A percentile compares a stretch with the other conserved stretches of the same genome.
Conservation (phyloP, 2,113 vertebrate genomes). For the Silurus asotus region DNA sequence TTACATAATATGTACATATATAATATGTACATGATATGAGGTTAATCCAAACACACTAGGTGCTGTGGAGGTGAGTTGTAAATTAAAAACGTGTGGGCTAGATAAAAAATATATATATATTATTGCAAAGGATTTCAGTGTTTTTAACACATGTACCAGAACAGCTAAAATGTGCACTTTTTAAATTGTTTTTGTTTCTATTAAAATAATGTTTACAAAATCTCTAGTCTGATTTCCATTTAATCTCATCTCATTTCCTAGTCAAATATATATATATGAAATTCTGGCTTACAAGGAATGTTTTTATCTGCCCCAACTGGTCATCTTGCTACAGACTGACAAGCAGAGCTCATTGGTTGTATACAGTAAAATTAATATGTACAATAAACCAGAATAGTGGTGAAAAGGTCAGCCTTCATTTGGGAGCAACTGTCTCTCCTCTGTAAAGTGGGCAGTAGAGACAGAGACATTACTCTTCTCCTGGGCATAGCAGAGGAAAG, state of each 20-base stretch:
- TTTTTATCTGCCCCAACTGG: conserved; percentile 55
- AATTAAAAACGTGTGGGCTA: background rate
- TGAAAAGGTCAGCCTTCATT: conserved; percentile 75
- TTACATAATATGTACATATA: background rate
- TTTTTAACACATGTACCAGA: background rate
- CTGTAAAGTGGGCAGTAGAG: conserved; percentile 44
- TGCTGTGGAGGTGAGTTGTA: background rate
- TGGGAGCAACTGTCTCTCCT: conserved; percentile 45
- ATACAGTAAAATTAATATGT: conserved; percentile 69
- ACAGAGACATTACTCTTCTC: conserved; percentile 54
- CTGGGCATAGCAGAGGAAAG: conserved; percentile 9
- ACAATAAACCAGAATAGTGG: conserved; percentile 45
- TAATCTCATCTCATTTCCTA: no score
- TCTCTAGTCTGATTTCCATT: no score
- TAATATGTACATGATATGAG: background rate
- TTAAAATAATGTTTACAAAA: background rate
- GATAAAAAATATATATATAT: background rate
- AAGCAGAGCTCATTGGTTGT: conserved; percentile 65
- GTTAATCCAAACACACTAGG: background rate
- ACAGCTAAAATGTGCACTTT: background rate
- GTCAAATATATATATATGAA: background rate
- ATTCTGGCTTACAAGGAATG: conserved; percentile 44
- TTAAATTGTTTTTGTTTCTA: background rate
- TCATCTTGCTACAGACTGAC: conserved; percentile 64
- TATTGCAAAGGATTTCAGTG: background rate